Evolutionary conservation across 2,113 vertebrate species (phyloP).

Genomic region (Elephas maximus): DNA sequence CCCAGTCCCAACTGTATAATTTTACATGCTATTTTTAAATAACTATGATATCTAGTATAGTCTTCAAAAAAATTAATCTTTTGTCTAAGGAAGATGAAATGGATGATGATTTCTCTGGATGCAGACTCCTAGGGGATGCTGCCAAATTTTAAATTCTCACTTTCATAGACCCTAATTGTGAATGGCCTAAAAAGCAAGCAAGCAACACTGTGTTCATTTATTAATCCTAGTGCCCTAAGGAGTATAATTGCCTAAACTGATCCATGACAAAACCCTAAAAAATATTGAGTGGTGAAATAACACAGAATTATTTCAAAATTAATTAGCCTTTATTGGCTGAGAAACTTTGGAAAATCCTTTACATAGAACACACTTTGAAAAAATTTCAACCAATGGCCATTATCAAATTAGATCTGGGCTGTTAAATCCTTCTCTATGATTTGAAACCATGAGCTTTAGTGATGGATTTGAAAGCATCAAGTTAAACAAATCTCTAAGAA

Average conservation of each 20-base stretch:
- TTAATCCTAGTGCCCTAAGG: neutral
- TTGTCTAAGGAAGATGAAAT: neutral
- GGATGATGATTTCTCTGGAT: neutral
- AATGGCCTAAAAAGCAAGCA: neutral
- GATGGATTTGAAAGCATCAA: constrained; percentile 41
- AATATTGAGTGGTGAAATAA: neutral
- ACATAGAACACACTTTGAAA: neutral
- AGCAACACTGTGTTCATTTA: neutral
- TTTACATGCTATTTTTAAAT: neutral
- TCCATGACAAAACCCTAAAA: neutral
- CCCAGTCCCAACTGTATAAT: neutral
- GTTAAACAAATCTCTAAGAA: neutral
- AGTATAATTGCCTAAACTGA: neutral
- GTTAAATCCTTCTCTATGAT: neutral
- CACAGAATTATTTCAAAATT: constrained; percentile 13
- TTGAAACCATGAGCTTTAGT: constrained; percentile 25
- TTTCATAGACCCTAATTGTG: neutral
- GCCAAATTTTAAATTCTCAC: neutral
- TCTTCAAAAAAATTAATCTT: neutral
- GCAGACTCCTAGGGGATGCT: neutral
- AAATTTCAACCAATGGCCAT: neutral
- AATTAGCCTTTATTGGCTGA: neutral
- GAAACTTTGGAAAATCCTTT: neutral
- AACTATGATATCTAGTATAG: neutral
- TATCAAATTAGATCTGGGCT: neutral